Percentiles rank a stretch among this genome's conserved stretches.
These are phyloP conservation scores for Pitta sordida DNA, from an alignment of 2,113 vertebrate species.

Conservation along the genomic window DNA sequence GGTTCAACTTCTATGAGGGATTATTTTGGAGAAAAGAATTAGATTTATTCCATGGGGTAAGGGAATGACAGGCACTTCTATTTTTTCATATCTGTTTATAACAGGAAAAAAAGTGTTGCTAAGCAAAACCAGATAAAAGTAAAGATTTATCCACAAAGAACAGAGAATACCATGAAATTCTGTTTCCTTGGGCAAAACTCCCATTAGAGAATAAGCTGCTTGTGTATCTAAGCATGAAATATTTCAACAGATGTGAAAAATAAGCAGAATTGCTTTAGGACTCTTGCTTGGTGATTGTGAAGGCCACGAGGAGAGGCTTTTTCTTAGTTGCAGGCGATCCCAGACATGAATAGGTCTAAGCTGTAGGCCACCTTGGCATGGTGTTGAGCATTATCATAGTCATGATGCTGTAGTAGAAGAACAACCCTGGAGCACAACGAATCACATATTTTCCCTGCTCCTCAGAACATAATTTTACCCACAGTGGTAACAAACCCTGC, in stretches of 20 bases:
- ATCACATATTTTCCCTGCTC: neutral
- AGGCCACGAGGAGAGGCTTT: neutral
- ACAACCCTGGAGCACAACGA: rapidly evolving
- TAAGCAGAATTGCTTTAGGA: neutral
- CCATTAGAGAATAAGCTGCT: neutral
- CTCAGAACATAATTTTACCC: neutral
- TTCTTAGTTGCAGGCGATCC: neutral
- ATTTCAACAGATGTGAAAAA: neutral
- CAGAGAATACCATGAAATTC: neutral
- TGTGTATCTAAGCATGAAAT: neutral
- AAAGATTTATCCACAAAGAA: neutral
- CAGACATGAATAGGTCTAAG: neutral
- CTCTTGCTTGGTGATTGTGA: neutral
- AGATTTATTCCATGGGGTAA: neutral
- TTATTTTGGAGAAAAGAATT: neutral
- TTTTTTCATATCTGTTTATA: neutral
- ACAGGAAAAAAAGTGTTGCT: neutral
- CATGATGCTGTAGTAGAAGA: neutral
- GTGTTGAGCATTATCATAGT: neutral
- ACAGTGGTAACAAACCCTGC: neutral
- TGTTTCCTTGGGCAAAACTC: neutral
- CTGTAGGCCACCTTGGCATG: neutral
- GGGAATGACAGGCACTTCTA: neutral
- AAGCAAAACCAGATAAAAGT: neutral
- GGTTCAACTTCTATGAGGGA: neutral